Base-by-base conservation (phyloP, 1,140 invertebrate species). In the Drosophila pseudoobscura region DNA sequence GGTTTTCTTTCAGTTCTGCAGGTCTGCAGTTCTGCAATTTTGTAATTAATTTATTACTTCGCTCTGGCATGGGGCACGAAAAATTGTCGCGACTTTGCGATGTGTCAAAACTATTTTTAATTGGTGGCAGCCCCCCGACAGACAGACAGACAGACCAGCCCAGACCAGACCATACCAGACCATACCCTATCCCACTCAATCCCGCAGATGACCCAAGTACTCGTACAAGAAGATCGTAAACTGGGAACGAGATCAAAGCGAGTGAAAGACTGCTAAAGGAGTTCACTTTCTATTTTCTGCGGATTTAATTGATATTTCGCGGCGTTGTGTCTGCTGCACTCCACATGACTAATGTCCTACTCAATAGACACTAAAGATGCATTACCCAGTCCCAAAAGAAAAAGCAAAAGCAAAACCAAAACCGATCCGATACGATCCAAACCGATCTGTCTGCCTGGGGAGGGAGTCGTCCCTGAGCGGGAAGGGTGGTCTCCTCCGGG, bases 301-400 rank as follows among this genome's bases (percentile, higher is more conserved):
- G 2, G 29, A 60, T 75, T 85, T 87, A 85, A 85, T 85, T 85
- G 80, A 85, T 85, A 80, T 74, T 74, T 85, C 71, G 71, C 70
- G 71, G 71, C 70, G 63, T 73, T 64, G 82, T 78, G 73, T 61
- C 56, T 56, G 44, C 50, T 7, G 59, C 29, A 50, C 13, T 44
- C 61, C 50, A 76, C 80, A 85, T 89, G 87, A 89, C 80, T 85
- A 89, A 85, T 89, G 87, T 80, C 85, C 71, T 78, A 82, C 83
- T 88, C 83, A 88, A 88, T 88, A 88, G 83, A 88, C 83, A 88
- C 83, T 83, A 85, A 85, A 85, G 80, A 85, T 85, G 82, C 77
- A 87, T 87, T 87, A 80, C 80, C 70, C 75, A 56, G 46, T 20
- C 24, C 50, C 0, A 17, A 3, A 0, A 11, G 29, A 55, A 5